Base-by-base conservation (phyloP, 2,888 invertebrate species). In the Acholoe squamosa region DNA sequence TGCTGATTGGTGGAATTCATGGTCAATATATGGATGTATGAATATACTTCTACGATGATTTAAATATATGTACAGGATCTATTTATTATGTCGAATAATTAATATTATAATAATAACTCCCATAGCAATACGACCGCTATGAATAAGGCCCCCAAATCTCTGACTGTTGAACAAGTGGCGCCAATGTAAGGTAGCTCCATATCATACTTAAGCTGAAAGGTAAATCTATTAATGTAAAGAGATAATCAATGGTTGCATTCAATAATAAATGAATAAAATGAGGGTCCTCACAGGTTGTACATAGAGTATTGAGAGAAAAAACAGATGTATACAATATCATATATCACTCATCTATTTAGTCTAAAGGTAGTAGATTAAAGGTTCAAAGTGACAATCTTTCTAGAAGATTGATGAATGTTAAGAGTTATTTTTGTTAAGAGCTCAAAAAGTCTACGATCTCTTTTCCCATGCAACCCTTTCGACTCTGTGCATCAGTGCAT, bases 1-100 rank as follows among this genome's bases (percentile, higher is more conserved):
- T 34, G 80, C 80, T 34, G 80, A 80, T n/a, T 80, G 80, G 80
- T 80, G 80, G 80, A 80, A 34, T 80, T 80, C 34, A 80, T 43
- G 22, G 7, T 25, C 71, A 28, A 71, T 71, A 71, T 16, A 28
- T 28, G 71, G 12, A 80, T 80, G 33, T 80, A 34, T 22, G 7
- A 14, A 33, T 80, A 25, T 76, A 25, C 22, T 10, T 80, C 80
- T 80, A 80, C 43, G 16, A 80, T 33, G 34, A 80, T 80, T 80
- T 80, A 80, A 80, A 80, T 80, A 80, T 80, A 80, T 80, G 16
- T 80, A 80, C 80, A 80, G 80, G 43, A 80, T 34, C 43, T 43
- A 14, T 19, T 80, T 1, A 16, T n/a, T 34, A 33, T 3, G 34
- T 80, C 5, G 22, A 80, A 80, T 16, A 34, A 34, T 22, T 14